These are phyloP conservation scores for Onchidella celtica DNA, from an alignment of 2,888 invertebrate genomes.

Conservation along the genomic window DNA sequence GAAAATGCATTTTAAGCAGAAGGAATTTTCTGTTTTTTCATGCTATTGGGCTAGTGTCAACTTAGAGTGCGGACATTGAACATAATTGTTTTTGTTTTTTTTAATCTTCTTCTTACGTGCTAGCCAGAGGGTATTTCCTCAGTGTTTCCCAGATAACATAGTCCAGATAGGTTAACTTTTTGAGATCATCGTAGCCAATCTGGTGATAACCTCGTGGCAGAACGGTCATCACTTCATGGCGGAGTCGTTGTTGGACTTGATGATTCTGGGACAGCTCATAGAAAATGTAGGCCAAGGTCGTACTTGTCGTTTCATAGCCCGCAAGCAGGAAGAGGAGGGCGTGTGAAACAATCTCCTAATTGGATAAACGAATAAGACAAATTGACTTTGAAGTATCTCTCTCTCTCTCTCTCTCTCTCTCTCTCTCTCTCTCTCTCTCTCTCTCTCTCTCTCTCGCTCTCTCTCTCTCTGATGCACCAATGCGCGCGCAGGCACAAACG, in stretches of 20 bases:
- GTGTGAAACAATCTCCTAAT: slow-evolving; percentile 77
- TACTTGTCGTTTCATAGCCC: slow-evolving; percentile 83
- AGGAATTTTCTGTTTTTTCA: too few relatives aligned
- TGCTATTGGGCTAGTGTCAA: too few relatives aligned
- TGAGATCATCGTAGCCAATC: slow-evolving; percentile 74
- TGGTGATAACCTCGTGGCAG: slow-evolving; percentile 60
- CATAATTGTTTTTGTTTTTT: too few relatives aligned
- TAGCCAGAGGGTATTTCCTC: slow-evolving; percentile 79
- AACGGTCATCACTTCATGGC: slow-evolving; percentile 79
- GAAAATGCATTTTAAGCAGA: too few relatives aligned
- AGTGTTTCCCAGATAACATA: slow-evolving; percentile 80
- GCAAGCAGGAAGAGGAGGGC: slow-evolving; percentile 81
- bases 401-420: not conserved
- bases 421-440: slow-evolving; percentile 6
- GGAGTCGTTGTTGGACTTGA: slow-evolving; percentile 80
- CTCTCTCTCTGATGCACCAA: too few relatives aligned
- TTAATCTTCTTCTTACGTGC: slow-evolving; percentile 74
- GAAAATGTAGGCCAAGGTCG: slow-evolving; percentile 80
- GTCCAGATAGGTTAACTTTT: slow-evolving; percentile 79
- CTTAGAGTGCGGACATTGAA: too few relatives aligned
- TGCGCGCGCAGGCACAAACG: too few relatives aligned
- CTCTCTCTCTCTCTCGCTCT: not conserved
- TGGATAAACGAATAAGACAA: too few relatives aligned
- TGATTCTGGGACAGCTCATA: slow-evolving; percentile 81
- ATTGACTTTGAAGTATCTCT: too few relatives aligned